These are phyloP conservation scores for Acanthococcus lagerstroemiae DNA, from an alignment of 2,888 invertebrate species.

Conservation along the genomic window DNA sequence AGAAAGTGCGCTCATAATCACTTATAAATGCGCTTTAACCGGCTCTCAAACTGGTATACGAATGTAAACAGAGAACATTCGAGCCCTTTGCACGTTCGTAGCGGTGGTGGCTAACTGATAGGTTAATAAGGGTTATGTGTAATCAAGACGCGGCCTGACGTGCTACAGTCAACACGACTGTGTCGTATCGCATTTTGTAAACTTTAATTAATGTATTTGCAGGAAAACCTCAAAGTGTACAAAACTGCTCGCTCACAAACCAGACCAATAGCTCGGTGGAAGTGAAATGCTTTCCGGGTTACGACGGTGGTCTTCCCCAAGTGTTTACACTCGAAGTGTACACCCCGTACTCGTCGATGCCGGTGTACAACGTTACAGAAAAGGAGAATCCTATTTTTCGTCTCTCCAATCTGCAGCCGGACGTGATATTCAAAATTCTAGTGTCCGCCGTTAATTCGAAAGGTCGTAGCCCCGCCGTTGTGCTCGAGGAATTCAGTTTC, in stretches of 20 bases:
- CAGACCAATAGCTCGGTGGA: constrained; percentile 47
- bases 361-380: constrained; percentile 60
- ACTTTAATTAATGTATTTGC: constrained; percentile 37
- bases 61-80: too few species aligned
- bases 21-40: too few species aligned
- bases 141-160: too few species aligned
- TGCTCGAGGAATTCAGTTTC: constrained; percentile 75
- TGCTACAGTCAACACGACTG: too few species aligned
- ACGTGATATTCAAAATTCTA: constrained; percentile 57
- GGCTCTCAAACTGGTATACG: too few species aligned
- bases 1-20: too few species aligned
- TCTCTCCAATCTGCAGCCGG: constrained; percentile 43
- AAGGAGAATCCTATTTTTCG: constrained; percentile 53
- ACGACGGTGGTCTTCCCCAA: constrained; percentile 81
- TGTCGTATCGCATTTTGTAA: too few species aligned
- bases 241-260: constrained; percentile 69
- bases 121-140: too few species aligned
- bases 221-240: constrained; percentile 71
- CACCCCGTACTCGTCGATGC: constrained; percentile 59
- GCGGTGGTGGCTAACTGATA: too few species aligned
- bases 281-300: constrained; percentile 75
- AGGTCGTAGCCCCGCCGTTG: constrained; percentile 68
- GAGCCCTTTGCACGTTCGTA: too few species aligned
- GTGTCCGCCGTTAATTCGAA: constrained; percentile 77
- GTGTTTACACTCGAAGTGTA: constrained; percentile 73